phyloP scores from a whole-genome alignment of 2,113 vertebrate species.

The Vicugna pacos region DNA sequence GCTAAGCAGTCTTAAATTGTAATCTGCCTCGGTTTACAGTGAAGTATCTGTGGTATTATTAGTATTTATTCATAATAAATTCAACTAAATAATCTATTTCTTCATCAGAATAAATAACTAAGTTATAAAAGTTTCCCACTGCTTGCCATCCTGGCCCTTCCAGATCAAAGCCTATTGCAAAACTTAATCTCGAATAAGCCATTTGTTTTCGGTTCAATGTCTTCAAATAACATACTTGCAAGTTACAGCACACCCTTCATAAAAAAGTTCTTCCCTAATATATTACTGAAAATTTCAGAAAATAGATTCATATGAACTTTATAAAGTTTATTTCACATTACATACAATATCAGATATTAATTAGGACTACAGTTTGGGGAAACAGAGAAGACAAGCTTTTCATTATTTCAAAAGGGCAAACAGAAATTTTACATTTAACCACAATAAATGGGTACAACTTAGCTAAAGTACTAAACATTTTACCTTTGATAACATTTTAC shows the following conservation, averaged over 20 bases:
- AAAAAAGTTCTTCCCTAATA: not conserved
- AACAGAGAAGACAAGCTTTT: not conserved
- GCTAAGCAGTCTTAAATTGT: not conserved
- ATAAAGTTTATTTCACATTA: not conserved
- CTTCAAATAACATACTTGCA: not conserved
- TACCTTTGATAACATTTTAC: not conserved
- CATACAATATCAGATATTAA: not conserved
- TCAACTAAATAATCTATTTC: not conserved
- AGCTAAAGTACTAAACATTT: slow-evolving; percentile 33
- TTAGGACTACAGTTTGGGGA: not conserved
- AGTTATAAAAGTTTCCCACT: not conserved
- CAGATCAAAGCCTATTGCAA: slow-evolving; percentile 4
- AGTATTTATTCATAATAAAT: not conserved
- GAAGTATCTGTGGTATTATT: not conserved
- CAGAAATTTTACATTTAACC: not conserved
- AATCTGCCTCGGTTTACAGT: not conserved
- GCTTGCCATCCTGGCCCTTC: not conserved
- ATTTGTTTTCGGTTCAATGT: not conserved
- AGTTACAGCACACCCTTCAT: not conserved
- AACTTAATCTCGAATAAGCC: not conserved
- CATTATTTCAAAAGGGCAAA: slow-evolving; percentile 19
- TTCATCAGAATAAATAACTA: not conserved
- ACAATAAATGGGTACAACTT: not conserved
- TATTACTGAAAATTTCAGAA: slow-evolving; percentile 22
- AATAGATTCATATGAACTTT: not conserved